Evolutionary conservation across 2,888 invertebrate genomes (phyloP).

Genomic region (Tortrix viridana): DNA sequence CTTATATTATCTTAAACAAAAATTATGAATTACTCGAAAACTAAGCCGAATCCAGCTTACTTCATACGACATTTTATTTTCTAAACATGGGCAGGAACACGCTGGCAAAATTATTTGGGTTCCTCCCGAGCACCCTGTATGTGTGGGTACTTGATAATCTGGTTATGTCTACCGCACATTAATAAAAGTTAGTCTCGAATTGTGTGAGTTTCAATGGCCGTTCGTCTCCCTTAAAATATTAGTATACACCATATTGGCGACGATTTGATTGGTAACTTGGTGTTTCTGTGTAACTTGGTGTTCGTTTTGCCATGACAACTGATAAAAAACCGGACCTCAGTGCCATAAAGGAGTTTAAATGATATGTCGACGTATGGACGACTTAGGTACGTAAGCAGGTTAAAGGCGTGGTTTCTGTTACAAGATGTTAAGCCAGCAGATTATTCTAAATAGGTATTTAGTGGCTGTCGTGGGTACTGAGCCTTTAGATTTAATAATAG

Average conservation of each 20-base stretch:
- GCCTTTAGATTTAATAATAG: no score
- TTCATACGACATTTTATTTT: no score
- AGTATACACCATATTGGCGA: conserved; percentile 2
- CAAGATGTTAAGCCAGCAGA: not conserved
- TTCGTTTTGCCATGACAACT: not conserved
- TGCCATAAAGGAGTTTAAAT: not conserved
- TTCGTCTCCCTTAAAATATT: not conserved
- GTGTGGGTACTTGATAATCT: not conserved
- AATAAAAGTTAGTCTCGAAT: not conserved
- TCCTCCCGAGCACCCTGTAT: no score
- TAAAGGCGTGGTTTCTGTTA: not conserved
- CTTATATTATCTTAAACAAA: no score
- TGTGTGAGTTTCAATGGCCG: not conserved
- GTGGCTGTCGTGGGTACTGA: no score
- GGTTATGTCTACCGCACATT: not conserved
- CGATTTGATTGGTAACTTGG: not conserved
- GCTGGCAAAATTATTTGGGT: no score
- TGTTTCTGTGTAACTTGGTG: not conserved
- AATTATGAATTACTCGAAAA: no score
- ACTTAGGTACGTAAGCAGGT: conserved; percentile 3
- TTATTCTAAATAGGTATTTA: no score
- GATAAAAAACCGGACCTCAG: conserved; percentile 1
- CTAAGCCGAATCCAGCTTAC: no score
- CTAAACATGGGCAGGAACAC: no score
- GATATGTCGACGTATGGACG: not conserved